These are phyloP conservation scores for Sinocyclocheilus maitianheensis DNA, from an alignment of 2,113 vertebrate species.

Conservation along the genomic window DNA sequence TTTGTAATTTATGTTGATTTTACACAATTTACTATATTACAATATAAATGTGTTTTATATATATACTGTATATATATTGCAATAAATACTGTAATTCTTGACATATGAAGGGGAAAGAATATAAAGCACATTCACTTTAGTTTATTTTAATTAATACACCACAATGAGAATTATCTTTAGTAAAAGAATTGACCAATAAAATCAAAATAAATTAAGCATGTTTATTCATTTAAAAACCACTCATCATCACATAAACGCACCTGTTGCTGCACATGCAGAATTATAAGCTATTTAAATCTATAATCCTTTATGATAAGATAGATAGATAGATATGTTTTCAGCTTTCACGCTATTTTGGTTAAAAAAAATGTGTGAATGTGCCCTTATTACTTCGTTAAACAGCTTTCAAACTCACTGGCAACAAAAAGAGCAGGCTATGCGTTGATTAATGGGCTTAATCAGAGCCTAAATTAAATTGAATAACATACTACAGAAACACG, in stretches of 20 bases:
- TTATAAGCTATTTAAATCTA: neutral
- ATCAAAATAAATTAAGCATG: neutral
- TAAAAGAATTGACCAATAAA: too few species aligned
- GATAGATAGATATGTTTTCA: constrained; percentile 11
- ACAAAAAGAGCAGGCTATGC: neutral
- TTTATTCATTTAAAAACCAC: neutral
- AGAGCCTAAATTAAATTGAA: neutral
- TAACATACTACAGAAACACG: neutral
- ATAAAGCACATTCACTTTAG: neutral
- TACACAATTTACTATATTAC: neutral
- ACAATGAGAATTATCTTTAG: neutral
- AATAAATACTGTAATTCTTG: too few species aligned
- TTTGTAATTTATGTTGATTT: neutral
- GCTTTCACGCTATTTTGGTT: neutral
- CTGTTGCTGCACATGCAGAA: neutral
- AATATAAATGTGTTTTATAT: neutral
- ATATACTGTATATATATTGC: too few species aligned
- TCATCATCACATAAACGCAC: neutral
- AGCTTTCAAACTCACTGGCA: neutral
- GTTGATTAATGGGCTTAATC: neutral
- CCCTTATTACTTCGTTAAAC: neutral
- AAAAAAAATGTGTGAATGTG: too few species aligned
- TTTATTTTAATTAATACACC: neutral
- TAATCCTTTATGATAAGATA: neutral
- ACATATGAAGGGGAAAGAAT: neutral